phyloP scores from a whole-genome alignment of 64 coral and sea anemone genomes.

The Stichodactyla mertensii region DNA sequence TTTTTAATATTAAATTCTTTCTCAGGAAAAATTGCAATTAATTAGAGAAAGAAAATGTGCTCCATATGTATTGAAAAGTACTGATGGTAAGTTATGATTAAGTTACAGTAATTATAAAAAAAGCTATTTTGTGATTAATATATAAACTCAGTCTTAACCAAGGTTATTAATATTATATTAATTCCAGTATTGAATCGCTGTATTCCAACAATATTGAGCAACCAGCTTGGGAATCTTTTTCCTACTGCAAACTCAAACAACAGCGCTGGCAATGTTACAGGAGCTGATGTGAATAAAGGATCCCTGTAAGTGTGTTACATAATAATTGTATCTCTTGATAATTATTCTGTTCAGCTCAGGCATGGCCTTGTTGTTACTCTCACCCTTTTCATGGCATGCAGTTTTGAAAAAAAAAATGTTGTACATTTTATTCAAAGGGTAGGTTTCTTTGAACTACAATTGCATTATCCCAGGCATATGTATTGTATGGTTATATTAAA shows the following conservation, averaged over 20 bases:
- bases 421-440: too few species aligned
- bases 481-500: too few species aligned
- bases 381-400: too few species aligned
- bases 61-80: conserved; percentile 17
- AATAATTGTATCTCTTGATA: background rate
- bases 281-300: conserved; percentile 35
- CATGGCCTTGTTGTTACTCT: too few species aligned
- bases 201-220: conserved; percentile 63
- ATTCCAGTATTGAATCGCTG: conserved; percentile 85
- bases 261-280: conserved; percentile 36
- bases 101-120: too few species aligned
- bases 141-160: background rate
- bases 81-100: too few species aligned
- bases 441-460: too few species aligned
- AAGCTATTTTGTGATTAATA: background rate
- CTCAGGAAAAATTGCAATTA: conserved; percentile 27
- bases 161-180: background rate
- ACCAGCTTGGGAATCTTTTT: conserved; percentile 37
- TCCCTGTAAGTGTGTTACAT: conserved; percentile 58
- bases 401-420: too few species aligned
- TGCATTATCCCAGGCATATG: too few species aligned
- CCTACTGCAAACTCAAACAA: conserved; percentile 22
- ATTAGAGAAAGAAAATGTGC: conserved; percentile 76
- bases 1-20: background rate
- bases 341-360: background rate